These are phyloP conservation scores for Malurus cyaneus DNA, from an alignment of 2,113 vertebrate genomes.

Conservation along the genomic window DNA sequence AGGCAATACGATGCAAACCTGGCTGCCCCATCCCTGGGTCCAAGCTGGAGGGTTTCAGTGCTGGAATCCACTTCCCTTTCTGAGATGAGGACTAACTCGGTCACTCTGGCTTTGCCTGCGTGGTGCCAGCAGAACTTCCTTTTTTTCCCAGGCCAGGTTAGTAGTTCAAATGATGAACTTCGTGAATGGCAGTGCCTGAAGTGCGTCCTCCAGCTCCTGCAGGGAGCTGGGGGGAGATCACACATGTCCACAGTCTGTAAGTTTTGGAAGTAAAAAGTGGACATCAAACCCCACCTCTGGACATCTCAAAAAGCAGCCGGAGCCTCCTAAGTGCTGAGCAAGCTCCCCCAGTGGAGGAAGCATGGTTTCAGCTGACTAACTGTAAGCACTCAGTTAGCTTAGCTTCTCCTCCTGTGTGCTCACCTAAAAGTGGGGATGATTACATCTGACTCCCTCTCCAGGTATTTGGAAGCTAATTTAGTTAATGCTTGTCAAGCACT, in stretches of 20 bases:
- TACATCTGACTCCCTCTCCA: conserved; percentile 43
- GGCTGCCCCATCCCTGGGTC: neutral
- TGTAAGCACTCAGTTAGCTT: conserved; percentile 40
- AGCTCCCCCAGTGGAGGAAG: neutral
- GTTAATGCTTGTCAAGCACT: conserved; percentile 57
- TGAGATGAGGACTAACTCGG: neutral
- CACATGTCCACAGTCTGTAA: neutral
- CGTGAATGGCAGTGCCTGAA: neutral
- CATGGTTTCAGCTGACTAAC: conserved; percentile 52
- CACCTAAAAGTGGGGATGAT: conserved; percentile 42
- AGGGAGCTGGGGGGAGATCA: neutral
- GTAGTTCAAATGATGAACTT: neutral
- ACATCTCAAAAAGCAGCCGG: neutral
- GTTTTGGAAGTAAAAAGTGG: neutral
- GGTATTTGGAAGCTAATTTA: conserved; percentile 58
- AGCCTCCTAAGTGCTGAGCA: conserved; percentile 29
- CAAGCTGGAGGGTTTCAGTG: neutral
- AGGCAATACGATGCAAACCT: neutral
- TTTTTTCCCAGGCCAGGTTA: neutral
- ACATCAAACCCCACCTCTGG: neutral
- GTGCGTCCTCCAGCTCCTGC: neutral
- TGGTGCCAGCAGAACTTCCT: neutral
- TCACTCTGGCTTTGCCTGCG: neutral
- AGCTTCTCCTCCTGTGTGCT: conserved; percentile 12
- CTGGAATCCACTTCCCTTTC: rapidly evolving